Evolutionary conservation across 2,797 vertebrate species (phyloP).

Genomic region (Onychomys torridus): DNA sequence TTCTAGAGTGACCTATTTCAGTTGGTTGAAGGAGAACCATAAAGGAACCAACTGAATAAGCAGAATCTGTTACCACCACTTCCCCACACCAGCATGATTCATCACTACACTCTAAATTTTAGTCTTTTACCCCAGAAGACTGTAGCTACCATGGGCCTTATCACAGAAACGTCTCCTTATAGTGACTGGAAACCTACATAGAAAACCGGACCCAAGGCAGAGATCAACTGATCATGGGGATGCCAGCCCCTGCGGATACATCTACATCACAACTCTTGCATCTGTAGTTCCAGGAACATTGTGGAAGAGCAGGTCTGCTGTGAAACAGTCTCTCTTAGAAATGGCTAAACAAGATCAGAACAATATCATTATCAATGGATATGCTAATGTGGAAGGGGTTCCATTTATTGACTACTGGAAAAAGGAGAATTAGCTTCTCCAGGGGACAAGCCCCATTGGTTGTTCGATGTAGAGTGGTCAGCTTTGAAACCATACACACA

Average conservation of each 20-base stretch:
- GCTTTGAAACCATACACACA: background rate
- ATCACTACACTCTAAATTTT: background rate
- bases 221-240: background rate
- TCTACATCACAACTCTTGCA: background rate
- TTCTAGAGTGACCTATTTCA: conserved; percentile 26
- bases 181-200: background rate
- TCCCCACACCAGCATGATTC: background rate
- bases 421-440: background rate
- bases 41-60: background rate
- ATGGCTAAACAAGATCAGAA: background rate
- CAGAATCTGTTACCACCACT: background rate
- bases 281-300: background rate
- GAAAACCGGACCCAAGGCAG: background rate
- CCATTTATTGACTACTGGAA: background rate
- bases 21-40: conserved; percentile 20
- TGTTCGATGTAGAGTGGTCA: background rate
- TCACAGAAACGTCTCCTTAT: background rate
- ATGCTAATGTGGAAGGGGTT: background rate
- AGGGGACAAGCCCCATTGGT: background rate
- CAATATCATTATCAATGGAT: background rate
- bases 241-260: too few relatives aligned
- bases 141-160: background rate
- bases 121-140: background rate
- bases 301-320: background rate
- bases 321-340: background rate